Evolutionary conservation across 2,797 vertebrate species (phyloP).

Genomic region (Hemitrygon akajei): DNA sequence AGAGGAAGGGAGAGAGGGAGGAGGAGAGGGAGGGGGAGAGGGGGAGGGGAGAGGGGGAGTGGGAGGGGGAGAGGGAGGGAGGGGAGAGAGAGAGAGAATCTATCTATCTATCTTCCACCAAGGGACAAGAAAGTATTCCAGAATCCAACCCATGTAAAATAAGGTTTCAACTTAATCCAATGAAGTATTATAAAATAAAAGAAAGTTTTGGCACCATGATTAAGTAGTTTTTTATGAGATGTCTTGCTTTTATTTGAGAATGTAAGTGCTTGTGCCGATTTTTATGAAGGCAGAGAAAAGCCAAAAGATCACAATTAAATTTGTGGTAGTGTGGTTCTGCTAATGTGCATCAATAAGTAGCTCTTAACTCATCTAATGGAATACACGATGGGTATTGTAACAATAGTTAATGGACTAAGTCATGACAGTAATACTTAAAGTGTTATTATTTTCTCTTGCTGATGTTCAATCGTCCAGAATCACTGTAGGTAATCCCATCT

Average conservation of each 20-base stretch:
- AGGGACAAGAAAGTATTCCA: background rate
- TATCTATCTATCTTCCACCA: no score
- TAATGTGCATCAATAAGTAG: background rate
- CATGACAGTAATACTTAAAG: background rate
- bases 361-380: background rate
- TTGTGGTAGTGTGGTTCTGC: background rate
- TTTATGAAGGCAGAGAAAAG: background rate
- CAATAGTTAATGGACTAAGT: background rate
- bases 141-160: background rate
- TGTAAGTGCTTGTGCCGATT: background rate
- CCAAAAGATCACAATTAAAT: background rate
- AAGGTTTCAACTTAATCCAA: background rate
- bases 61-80: no score
- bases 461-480: background rate
- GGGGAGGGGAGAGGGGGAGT: no score
- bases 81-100: no score
- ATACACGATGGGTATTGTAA: background rate
- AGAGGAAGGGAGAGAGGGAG: no score
- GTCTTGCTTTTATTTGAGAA: background rate
- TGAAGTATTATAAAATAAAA: background rate
- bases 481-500: background rate
- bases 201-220: background rate
- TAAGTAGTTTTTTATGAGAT: background rate
- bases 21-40: no score
- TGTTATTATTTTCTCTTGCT: slow-evolving; percentile 6